Conservation (phyloP, 2,888 invertebrate species). For the Melanchra persicariae region DNA sequence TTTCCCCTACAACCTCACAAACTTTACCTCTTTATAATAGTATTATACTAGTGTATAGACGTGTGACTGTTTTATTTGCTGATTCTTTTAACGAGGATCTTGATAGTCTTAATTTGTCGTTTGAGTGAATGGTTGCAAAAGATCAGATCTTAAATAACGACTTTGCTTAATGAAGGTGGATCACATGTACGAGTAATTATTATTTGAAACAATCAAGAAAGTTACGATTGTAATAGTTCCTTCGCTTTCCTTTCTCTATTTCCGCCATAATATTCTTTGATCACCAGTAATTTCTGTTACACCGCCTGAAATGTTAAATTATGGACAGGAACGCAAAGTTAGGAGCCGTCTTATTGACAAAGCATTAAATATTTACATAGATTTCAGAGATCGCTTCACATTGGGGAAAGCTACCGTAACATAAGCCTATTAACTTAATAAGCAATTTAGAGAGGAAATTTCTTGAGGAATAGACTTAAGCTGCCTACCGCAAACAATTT, state of each 20-base stretch:
- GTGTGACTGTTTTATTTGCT: not conserved
- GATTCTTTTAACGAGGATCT: not conserved
- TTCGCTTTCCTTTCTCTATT: not conserved
- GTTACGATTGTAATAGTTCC: not conserved
- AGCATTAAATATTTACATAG: conserved; percentile 65
- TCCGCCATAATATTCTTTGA: not conserved
- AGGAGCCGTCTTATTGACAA: conserved; percentile 49
- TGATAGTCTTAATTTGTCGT: not conserved
- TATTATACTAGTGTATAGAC: too few relatives aligned
- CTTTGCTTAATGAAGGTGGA: not conserved
- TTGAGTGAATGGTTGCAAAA: not conserved
- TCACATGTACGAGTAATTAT: not conserved
- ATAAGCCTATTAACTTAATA: conserved; percentile 59
- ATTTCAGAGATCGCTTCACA: conserved; percentile 52
- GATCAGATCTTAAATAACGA: not conserved
- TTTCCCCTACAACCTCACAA: too few relatives aligned
- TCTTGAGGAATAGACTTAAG: not conserved
- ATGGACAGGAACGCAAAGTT: conserved; percentile 19
- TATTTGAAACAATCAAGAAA: not conserved
- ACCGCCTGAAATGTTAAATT: conserved; percentile 2
- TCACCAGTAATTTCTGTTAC: not conserved
- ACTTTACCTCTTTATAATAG: too few relatives aligned
- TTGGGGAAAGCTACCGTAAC: conserved; percentile 41
- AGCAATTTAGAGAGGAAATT: conserved; percentile 50
- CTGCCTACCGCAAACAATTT: conserved; percentile 7